These are phyloP conservation scores for Heliothis virescens DNA, from an alignment of 1,140 invertebrate species.

Conservation along the genomic window DNA sequence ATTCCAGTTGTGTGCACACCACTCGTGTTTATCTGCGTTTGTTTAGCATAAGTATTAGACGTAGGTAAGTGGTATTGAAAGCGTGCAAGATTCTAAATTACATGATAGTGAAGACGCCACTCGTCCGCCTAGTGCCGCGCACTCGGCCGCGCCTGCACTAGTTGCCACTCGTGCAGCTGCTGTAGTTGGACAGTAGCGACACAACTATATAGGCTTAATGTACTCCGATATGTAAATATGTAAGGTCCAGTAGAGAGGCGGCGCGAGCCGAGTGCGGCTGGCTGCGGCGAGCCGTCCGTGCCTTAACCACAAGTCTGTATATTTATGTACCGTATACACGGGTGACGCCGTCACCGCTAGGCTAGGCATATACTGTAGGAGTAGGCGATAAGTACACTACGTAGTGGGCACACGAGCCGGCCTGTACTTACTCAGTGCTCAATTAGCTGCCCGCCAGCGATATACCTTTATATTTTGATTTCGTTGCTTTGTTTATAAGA, in stretches of 20 bases:
- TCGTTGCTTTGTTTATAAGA: slow-evolving; percentile 27
- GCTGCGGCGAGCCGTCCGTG: slow-evolving; percentile 65
- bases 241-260: neutral
- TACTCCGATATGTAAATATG: neutral
- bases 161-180: neutral
- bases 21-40: slow-evolving; percentile 11
- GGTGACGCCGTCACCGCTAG: neutral
- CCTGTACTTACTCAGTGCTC: slow-evolving; percentile 39
- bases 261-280: slow-evolving; percentile 44
- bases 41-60: slow-evolving; percentile 18
- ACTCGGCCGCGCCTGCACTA: neutral
- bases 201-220: slow-evolving; percentile 4
- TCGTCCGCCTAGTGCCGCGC: slow-evolving; percentile 48
- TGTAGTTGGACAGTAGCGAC: neutral
- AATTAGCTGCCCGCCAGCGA: slow-evolving; percentile 35
- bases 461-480: slow-evolving; percentile 31
- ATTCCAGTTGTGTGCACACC: neutral
- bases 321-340: slow-evolving; percentile 49
- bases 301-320: slow-evolving; percentile 76
- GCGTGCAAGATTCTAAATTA: slow-evolving; percentile 84
- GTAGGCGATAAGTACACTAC: slow-evolving; percentile 50
- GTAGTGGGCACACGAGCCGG: neutral
- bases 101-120: slow-evolving; percentile 69
- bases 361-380: slow-evolving; percentile 11
- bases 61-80: slow-evolving; percentile 60